Conservation (phyloP, 1,140 invertebrate species). For the Diabrotica virgifera region DNA sequence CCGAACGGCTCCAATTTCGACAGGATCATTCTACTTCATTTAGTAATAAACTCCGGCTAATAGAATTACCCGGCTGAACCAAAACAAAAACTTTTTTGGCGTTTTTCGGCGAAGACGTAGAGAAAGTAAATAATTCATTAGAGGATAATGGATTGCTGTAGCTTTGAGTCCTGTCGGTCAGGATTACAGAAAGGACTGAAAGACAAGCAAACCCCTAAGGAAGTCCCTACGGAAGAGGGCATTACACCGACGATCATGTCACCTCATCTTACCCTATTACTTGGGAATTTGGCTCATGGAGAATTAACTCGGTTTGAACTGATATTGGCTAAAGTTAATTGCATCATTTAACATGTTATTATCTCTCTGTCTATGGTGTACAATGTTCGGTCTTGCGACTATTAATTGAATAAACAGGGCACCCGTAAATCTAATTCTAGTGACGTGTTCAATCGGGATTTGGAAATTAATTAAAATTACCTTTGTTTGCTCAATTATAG, state of each 20-base stretch:
- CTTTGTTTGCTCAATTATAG: too few relatives aligned
- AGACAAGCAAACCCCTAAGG: conserved; percentile 1
- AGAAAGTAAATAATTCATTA: not conserved
- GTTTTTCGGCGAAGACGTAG: conserved; percentile 1
- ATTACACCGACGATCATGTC: conserved; percentile 1
- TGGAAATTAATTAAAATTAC: too few relatives aligned
- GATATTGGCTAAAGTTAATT: not conserved
- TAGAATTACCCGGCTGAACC: conserved; percentile 1
- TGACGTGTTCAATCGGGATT: not conserved
- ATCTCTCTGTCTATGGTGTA: not conserved
- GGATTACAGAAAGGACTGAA: not conserved
- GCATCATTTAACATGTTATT: conserved; percentile 1
- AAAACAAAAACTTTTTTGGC: conserved; percentile 3
- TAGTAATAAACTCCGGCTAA: conserved; percentile 2
- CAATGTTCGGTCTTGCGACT: not conserved
- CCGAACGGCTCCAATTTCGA: not conserved
- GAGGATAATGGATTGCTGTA: not conserved
- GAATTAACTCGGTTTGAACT: conserved; percentile 1
- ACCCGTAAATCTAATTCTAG: not conserved
- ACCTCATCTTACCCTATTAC: conserved; percentile 1
- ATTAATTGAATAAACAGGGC: not conserved
- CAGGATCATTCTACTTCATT: conserved; percentile 4
- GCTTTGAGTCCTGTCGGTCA: not conserved
- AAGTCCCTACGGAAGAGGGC: conserved; percentile 1
- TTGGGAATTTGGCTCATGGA: not conserved